Evolutionary conservation across 2,797 vertebrate species (phyloP), one percentile per base, ranked within the genome.

Genomic region (Pangasius sanitwongsei): DNA sequence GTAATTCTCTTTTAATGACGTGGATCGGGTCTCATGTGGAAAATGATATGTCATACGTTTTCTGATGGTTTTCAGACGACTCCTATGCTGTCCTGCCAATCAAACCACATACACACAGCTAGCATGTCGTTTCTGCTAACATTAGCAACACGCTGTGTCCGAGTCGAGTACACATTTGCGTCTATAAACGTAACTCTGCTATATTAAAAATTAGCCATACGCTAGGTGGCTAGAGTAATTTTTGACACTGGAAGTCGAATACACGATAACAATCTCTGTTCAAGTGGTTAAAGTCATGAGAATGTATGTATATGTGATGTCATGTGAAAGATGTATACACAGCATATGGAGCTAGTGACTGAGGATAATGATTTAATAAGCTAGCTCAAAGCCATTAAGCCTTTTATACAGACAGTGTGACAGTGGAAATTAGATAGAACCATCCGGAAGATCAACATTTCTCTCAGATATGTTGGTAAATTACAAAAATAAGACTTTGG

Each of bases 1-100:
- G 28, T 69, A 85, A 85, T 85, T 67, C 61, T 23, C 63, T 69
- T 7, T 83, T 85, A 85, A 85, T 48, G 83, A 85, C 34, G 9
- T 13, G 50, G 69, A 57, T 44, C 28, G 16, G 37, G 41, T 6
- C 53, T 41, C 25, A 0, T 80, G 15, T 67, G 82, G 83, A 85
- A 67, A 85, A 85, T 69, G 31, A 67, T 4, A 69, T 3, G 16
- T 50, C 48, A 50, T 85, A 34, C 7, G 12, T 57, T 37, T 85
- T 85, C 63, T 41, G 61, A 69, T 23, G 28, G 44, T n/a, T 83
- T 83, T 61, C 44, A 28, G 74, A 55, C 23, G 20, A 48, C 18
- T 59, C 55, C 48, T 20, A 20, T 55, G 15, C 77, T 12, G 78
- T 37, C 53, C 37, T 63, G 81, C 81, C 37, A 83, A 63, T 83